Percentiles rank a stretch among this genome's conserved stretches.
These are phyloP conservation scores for Acronicta leporina DNA, from an alignment of 2,888 invertebrate genomes.

Conservation along the genomic window DNA sequence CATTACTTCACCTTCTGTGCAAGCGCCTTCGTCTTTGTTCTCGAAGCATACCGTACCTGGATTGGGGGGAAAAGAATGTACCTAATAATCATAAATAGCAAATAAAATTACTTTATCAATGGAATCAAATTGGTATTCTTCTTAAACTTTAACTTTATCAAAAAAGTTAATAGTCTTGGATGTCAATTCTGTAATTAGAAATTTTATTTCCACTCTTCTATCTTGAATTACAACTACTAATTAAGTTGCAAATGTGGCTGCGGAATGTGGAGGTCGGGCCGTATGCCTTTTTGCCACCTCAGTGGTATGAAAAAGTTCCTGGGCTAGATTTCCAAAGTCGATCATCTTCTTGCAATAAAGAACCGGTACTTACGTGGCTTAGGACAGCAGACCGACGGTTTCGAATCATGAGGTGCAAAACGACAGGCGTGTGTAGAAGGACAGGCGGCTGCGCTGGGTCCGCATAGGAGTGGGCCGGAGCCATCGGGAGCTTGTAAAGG, in stretches of 20 bases:
- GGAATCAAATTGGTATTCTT: no score
- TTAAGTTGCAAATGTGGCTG: no score
- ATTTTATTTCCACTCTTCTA: no score
- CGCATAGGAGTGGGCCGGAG: conserved; percentile 90
- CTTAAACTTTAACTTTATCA: no score
- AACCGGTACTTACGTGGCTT: conserved; percentile 91
- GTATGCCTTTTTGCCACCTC: no score
- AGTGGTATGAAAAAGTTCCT: no score
- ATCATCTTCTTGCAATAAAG: not conserved
- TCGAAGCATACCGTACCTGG: conserved; percentile 95
- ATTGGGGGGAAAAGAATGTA: not conserved
- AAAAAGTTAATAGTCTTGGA: no score
- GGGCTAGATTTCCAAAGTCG: no score
- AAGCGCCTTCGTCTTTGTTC: conserved; percentile 90
- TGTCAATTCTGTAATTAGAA: no score
- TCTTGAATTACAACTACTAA: no score
- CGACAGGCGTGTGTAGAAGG: conserved; percentile 96
- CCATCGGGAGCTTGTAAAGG: conserved; percentile 84
- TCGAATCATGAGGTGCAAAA: conserved; percentile 92
- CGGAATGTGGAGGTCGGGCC: no score
- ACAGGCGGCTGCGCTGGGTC: conserved; percentile 93
- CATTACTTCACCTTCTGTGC: conserved; percentile 77
- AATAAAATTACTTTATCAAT: not conserved
- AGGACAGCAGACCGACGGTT: conserved; percentile 96
- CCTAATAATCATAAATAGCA: no score